Base-by-base conservation (phyloP, 2,888 invertebrate species). In the Euzetes globulus region DNA sequence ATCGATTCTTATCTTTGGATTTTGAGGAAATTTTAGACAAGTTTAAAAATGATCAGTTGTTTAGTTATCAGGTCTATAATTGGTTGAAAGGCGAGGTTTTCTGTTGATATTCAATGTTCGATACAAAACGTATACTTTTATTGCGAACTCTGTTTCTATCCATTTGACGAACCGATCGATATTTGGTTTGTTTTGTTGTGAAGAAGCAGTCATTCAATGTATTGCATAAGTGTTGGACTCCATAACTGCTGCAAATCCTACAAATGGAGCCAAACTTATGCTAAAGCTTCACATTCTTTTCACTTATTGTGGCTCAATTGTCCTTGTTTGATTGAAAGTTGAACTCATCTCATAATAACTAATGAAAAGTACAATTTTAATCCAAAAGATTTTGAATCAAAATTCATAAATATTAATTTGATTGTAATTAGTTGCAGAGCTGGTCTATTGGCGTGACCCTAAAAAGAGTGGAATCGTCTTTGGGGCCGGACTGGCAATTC, bases 401-500 rank as follows among this genome's bases (percentile, higher is more conserved):
- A 13, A 65, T 27, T 63, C 17, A n/a, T 29, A 29, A 37, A 17
- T 19, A n/a, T 68, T 13, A 9, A 29, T 72, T 72, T 72, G 22
- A 1, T 58, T 19, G 47, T n/a, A 52, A 75, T 45, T 70, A 78
- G 79, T 78, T 72, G 75, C 78, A 25, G 76, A 79, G 60, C 87
- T 98, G 84, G 91, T 99, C 84, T 97, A 98, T 87, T 99, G 98
- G 98, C 90, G 96, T 79, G 91, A 93, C 86, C 91, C 94, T 80
- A 92, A 91, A 86, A 93, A 91, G 85, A 92, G 94, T 79, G 98
- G 94, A 79, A 88, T 90, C 81, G 94, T 94, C 79, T 93, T 98
- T 84, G 95, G 93, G 82, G 89, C 90, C 80, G 90, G 92, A 80
- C 87, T 98, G 82, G 88, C 90, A 81, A 88, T 93, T 82, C 89